Conservation (phyloP, 35 echinoderm and acorn worm genomes). For the Heliocidaris erythrogramma region DNA sequence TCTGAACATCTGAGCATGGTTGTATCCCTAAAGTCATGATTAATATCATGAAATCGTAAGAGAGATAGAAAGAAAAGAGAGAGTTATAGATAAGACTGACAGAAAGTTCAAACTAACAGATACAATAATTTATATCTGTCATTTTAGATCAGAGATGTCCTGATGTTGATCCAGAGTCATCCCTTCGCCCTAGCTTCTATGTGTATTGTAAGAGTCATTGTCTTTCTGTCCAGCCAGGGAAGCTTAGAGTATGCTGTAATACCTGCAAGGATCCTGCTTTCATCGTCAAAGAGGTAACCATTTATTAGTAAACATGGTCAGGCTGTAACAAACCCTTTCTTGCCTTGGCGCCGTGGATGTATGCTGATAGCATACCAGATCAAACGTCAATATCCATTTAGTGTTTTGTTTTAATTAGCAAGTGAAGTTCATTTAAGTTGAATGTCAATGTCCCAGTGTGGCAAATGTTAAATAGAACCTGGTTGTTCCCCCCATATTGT, state of each 20-base stretch:
- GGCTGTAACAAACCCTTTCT: no score
- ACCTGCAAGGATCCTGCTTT: constrained; percentile 60
- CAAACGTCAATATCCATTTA: neutral
- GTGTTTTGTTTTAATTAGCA: neutral
- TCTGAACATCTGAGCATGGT: no score
- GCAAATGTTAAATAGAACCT: neutral
- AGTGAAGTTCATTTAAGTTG: neutral
- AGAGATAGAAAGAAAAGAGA: no score
- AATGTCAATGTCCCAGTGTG: neutral
- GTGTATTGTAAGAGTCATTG: constrained; percentile 63
- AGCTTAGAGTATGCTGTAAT: constrained; percentile 70
- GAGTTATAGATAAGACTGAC: no score
- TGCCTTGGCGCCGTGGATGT: neutral
- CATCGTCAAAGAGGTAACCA: constrained; percentile 58
- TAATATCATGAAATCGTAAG: no score
- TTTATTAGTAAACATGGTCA: neutral
- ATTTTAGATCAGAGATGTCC: neutral
- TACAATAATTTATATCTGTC: neutral
- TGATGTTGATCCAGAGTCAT: neutral
- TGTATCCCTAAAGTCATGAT: no score
- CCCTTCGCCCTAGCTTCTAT: constrained; percentile 41
- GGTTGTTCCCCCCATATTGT: no score
- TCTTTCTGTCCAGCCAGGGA: constrained; percentile 49
- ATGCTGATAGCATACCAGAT: neutral
- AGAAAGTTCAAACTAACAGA: neutral